Conservation (phyloP, 2,113 vertebrate species). For the Leptosomus discolor region DNA sequence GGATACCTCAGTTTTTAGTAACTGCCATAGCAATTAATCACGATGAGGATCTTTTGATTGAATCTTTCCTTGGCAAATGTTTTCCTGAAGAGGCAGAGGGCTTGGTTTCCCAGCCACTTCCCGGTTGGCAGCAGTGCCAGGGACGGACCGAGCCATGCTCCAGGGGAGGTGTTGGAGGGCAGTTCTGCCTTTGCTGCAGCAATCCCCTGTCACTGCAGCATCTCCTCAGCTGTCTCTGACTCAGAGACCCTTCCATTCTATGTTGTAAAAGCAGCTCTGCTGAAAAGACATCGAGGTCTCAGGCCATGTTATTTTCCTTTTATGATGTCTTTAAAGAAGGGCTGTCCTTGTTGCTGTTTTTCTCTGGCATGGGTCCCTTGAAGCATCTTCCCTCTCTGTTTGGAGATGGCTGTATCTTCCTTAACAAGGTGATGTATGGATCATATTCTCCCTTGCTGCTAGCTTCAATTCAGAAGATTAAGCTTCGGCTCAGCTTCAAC, state of each 20-base stretch:
- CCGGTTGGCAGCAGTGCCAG: not conserved
- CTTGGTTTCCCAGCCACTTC: not conserved
- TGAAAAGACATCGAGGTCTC: not conserved
- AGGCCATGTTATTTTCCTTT: not conserved
- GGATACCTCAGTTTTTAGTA: not conserved
- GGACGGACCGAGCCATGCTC: rapidly evolving
- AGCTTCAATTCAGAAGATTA: not conserved
- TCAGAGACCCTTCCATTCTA: not conserved
- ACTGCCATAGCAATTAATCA: not conserved
- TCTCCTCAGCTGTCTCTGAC: not conserved
- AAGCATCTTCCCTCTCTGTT: not conserved
- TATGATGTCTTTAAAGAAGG: not conserved
- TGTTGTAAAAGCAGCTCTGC: not conserved
- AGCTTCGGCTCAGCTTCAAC: not conserved
- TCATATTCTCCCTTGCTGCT: not conserved
- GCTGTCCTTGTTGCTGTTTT: not conserved
- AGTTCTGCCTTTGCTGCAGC: not conserved
- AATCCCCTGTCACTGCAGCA: rapidly evolving
- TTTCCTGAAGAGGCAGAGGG: not conserved
- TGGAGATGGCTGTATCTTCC: not conserved
- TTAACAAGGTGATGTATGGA: not conserved
- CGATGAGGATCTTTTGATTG: not conserved
- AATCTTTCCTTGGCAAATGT: not conserved
- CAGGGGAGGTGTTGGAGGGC: not conserved
- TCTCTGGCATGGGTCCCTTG: not conserved